Conservation (phyloP, 2,888 invertebrate species). For the Tipula unca region DNA sequence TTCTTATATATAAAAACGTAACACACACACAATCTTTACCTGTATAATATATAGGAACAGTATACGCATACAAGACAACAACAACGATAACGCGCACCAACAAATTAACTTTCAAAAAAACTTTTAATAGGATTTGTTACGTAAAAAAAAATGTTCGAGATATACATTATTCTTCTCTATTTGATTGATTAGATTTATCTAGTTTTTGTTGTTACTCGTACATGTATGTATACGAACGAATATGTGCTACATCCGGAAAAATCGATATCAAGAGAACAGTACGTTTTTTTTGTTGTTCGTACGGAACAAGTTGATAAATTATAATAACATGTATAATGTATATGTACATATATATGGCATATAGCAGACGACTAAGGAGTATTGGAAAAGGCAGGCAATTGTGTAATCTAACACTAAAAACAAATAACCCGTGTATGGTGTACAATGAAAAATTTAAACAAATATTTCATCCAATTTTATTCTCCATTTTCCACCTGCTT, state of each 20-base stretch:
- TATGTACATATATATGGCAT: not conserved
- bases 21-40: not conserved
- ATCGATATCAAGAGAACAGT: not conserved
- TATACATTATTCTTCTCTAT: not conserved
- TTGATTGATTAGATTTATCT: slow-evolving; percentile 14
- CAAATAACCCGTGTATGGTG: not conserved
- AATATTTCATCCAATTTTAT: not conserved
- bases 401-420: not conserved
- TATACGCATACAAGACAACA: not conserved
- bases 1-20: not conserved
- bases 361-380: not conserved
- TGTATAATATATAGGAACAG: too few relatives aligned
- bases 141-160: not conserved
- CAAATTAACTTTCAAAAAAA: not conserved
- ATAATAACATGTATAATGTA: not conserved
- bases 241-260: not conserved
- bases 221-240: not conserved
- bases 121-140: not conserved
- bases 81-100: not conserved
- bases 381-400: not conserved
- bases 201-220: not conserved
- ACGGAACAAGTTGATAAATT: not conserved
- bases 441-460: not conserved
- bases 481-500: not conserved
- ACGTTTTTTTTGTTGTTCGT: not conserved